Conservation (phyloP, 2,888 invertebrate species). For the Nomada ruficornis region DNA sequence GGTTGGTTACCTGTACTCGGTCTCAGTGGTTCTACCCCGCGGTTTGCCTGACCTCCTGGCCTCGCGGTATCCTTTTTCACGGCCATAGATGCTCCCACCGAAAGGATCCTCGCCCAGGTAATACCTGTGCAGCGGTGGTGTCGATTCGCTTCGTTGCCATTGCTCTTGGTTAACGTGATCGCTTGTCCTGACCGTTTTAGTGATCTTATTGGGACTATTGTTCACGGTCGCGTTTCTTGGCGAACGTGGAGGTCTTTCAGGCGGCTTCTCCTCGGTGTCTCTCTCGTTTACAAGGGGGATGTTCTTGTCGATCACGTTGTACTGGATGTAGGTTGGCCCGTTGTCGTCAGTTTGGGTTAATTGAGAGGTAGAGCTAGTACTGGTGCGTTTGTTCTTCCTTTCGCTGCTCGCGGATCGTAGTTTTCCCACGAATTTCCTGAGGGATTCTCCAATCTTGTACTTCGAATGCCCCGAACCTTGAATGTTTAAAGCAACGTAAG, state of each 20-base stretch:
- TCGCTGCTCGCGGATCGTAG: slow-evolving; percentile 91
- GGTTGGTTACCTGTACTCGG: slow-evolving; percentile 73
- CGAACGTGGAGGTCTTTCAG: slow-evolving; percentile 76
- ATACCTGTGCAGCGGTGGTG: slow-evolving; percentile 90
- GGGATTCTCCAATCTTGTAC: slow-evolving; percentile 90
- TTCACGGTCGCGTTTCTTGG: slow-evolving; percentile 61
- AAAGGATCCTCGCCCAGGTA: slow-evolving; percentile 95
- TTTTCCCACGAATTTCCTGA: slow-evolving; percentile 92
- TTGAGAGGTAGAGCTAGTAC: slow-evolving; percentile 76
- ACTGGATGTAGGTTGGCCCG: slow-evolving; percentile 85
- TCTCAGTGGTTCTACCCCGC: slow-evolving; percentile 64
- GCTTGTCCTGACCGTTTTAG: slow-evolving; percentile 73
- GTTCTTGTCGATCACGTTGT: slow-evolving; percentile 86
- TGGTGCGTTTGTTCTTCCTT: slow-evolving; percentile 86
- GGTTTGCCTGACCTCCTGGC: slow-evolving; percentile 72
- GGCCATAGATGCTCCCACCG: slow-evolving; percentile 92
- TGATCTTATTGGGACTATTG: slow-evolving; percentile 21
- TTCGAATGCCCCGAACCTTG: slow-evolving; percentile 76
- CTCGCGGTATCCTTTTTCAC: slow-evolving; percentile 91
- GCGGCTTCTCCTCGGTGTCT: slow-evolving; percentile 81
- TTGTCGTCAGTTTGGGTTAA: slow-evolving; percentile 81
- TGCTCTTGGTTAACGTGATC: slow-evolving; percentile 66
- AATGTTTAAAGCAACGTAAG: not conserved
- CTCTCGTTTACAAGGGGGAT: slow-evolving; percentile 81
- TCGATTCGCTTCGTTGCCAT: slow-evolving; percentile 76